phyloP scores from a whole-genome alignment of 2,113 vertebrate species.

The Typhlomys cinereus region DNA sequence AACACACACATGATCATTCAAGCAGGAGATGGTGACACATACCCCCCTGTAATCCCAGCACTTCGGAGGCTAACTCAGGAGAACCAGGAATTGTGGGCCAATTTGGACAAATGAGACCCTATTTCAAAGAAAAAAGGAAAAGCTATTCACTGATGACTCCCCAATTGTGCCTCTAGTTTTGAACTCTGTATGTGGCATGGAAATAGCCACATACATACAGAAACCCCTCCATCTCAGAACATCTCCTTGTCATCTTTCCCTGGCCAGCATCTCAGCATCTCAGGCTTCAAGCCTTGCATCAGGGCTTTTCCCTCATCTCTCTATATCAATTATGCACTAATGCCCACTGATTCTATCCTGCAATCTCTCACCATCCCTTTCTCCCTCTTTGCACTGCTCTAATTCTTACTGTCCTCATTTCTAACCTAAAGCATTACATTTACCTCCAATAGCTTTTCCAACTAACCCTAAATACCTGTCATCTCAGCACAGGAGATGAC shows the following conservation, averaged over 20 bases:
- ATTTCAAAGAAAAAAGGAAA: not conserved
- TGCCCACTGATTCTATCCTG: not conserved
- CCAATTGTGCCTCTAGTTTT: not conserved
- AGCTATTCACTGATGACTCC: not conserved
- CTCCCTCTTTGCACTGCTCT: not conserved
- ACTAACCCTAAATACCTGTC: not conserved
- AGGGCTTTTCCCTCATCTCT: not conserved
- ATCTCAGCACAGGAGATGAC: slow-evolving; percentile 29
- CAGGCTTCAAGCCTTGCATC: not conserved
- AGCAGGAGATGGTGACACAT: not conserved
- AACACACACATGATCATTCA: not conserved
- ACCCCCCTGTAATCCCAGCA: not conserved
- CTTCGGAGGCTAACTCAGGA: not conserved
- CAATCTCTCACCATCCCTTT: not conserved
- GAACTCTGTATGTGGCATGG: not conserved
- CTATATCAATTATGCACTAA: not conserved
- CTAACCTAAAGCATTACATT: not conserved
- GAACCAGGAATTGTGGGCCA: not conserved
- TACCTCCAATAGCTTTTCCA: not conserved
- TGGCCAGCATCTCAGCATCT: not conserved
- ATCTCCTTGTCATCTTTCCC: not conserved
- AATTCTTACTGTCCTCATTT: slow-evolving; percentile 14
- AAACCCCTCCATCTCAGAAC: not conserved
- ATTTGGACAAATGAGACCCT: not conserved
- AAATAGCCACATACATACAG: not conserved